A percentile compares a stretch with the other conserved stretches of the same genome.
Evolutionary conservation across 1,140 invertebrate species (phyloP).

Genomic region (Dryas iulia): DNA sequence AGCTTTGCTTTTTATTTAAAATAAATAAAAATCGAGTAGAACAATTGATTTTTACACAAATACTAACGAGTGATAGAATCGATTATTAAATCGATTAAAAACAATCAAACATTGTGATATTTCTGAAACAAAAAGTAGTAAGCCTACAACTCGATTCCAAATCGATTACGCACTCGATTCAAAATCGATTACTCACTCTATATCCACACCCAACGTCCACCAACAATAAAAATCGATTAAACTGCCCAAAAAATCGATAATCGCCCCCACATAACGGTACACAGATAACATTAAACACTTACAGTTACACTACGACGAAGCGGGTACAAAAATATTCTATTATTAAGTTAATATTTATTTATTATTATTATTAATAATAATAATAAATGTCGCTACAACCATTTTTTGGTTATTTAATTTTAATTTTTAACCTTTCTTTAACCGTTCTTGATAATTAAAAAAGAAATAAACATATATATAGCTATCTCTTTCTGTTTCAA

Average conservation of each 20-base stretch:
- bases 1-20: no score
- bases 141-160: no score
- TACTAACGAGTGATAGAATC: neutral
- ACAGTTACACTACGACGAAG: slow-evolving; percentile 39
- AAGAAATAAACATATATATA: no score
- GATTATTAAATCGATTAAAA: neutral
- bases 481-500: no score
- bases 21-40: neutral
- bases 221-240: neutral
- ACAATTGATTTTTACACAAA: neutral
- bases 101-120: no score
- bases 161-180: no score
- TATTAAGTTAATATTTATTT: slow-evolving; percentile 1
- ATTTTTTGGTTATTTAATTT: neutral
- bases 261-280: neutral
- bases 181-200: no score
- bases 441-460: neutral
- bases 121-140: no score
- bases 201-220: no score
- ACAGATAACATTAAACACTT: neutral
- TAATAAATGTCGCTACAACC: neutral
- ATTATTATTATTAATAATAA: slow-evolving; percentile 3
- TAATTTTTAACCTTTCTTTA: neutral
- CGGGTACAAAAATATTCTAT: slow-evolving; percentile 64
- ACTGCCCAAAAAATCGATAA: neutral